Conservation (phyloP, 1,140 invertebrate species). For the Phymastichus coffea region DNA sequence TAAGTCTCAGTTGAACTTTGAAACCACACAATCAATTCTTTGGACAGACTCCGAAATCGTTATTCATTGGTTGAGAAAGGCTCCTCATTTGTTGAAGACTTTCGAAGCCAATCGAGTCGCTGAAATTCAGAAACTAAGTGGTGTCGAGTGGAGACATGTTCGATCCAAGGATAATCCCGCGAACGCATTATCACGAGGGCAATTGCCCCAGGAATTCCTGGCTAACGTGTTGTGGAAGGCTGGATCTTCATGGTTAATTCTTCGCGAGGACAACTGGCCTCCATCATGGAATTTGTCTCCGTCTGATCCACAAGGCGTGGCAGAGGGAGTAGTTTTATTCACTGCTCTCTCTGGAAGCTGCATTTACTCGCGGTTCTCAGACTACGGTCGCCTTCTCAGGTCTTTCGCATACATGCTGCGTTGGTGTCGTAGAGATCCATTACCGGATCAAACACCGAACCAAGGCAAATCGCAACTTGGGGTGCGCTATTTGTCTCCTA, state of each 20-base stretch:
- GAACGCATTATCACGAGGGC: not conserved
- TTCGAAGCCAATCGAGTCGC: not conserved
- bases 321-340: not conserved
- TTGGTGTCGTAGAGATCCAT: no score
- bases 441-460: no score
- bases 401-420: no score
- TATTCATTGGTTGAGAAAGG: not conserved
- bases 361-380: not conserved
- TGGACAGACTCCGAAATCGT: constrained; percentile 5
- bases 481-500: no score
- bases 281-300: not conserved
- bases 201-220: not conserved
- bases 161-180: not conserved
- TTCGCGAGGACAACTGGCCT: not conserved
- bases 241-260: not conserved
- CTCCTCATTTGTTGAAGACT: not conserved
- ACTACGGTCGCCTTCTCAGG: not conserved
- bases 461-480: no score
- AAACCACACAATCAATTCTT: not conserved
- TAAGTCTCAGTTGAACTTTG: not conserved
- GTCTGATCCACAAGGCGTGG: not conserved
- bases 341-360: not conserved
- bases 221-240: not conserved
- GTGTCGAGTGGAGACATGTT: not conserved
- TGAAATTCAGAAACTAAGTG: not conserved